Conservation (phyloP, 2,797 vertebrate species). For the Cossypha dichroa region DNA sequence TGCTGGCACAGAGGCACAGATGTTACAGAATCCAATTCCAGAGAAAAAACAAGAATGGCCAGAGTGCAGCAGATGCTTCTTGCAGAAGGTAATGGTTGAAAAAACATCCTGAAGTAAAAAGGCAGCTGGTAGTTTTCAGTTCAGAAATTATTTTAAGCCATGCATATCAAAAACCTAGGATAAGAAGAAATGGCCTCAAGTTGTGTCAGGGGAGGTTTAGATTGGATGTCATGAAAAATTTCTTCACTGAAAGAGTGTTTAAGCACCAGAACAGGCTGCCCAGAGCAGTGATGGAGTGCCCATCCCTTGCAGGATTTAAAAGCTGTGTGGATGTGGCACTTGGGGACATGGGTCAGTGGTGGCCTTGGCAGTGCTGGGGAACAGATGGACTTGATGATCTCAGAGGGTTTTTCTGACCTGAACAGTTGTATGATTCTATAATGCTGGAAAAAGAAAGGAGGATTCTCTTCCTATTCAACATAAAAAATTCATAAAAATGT, state of each 20-base stretch:
- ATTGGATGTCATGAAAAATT: no score
- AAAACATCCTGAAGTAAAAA: background rate
- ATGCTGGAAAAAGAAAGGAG: background rate
- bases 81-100: background rate
- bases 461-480: background rate
- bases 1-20: background rate
- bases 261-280: background rate
- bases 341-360: background rate
- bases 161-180: fast-evolving
- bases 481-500: background rate
- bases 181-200: fast-evolving
- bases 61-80: background rate
- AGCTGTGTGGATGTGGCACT: background rate
- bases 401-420: background rate
- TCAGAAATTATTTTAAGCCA: background rate
- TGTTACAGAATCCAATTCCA: background rate
- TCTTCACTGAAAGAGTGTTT: no score
- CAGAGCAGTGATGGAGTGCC: fast-evolving
- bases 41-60: background rate
- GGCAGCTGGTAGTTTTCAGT: background rate
- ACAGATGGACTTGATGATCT: fast-evolving
- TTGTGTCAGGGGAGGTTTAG: background rate
- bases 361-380: background rate
- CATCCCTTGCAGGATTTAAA: background rate
- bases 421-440: background rate